phyloP scores from a whole-genome alignment of 2,888 invertebrate genomes.

The Asteroscopus sphinx region DNA sequence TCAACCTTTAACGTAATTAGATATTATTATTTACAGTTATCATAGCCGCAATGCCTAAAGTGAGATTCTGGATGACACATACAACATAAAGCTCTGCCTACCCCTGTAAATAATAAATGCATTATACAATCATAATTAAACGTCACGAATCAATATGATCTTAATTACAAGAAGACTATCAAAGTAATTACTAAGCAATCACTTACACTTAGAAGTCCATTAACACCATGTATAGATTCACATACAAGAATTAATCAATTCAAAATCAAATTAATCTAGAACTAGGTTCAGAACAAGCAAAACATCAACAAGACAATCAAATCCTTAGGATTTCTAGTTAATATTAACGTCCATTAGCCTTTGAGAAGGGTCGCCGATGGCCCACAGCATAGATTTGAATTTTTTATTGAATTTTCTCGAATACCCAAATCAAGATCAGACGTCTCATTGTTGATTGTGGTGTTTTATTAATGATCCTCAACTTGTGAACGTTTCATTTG shows the following conservation, averaged over 20 bases:
- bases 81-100: too few relatives aligned
- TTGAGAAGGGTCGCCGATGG: constrained; percentile 56
- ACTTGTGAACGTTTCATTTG: constrained; percentile 16
- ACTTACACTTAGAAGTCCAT: constrained; percentile 12
- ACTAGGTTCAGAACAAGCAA: constrained; percentile 11
- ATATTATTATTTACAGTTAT: too few relatives aligned
- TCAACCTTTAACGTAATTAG: too few relatives aligned
- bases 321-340: constrained; percentile 46
- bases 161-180: not conserved
- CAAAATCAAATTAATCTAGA: constrained; percentile 38
- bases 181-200: constrained; percentile 7
- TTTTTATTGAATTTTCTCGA: constrained; percentile 56
- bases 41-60: too few relatives aligned
- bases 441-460: constrained; percentile 39
- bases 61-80: too few relatives aligned
- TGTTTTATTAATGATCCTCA: constrained; percentile 39
- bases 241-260: constrained; percentile 37
- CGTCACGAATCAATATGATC: not conserved
- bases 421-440: constrained; percentile 58
- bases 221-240: constrained; percentile 12
- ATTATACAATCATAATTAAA: too few relatives aligned
- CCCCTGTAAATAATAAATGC: too few relatives aligned
- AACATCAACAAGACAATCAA: constrained; percentile 41
- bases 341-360: constrained; percentile 55
- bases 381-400: constrained; percentile 50